phyloP scores from a whole-genome alignment of 2,113 vertebrate genomes.

The Leucopsar rothschildi region DNA sequence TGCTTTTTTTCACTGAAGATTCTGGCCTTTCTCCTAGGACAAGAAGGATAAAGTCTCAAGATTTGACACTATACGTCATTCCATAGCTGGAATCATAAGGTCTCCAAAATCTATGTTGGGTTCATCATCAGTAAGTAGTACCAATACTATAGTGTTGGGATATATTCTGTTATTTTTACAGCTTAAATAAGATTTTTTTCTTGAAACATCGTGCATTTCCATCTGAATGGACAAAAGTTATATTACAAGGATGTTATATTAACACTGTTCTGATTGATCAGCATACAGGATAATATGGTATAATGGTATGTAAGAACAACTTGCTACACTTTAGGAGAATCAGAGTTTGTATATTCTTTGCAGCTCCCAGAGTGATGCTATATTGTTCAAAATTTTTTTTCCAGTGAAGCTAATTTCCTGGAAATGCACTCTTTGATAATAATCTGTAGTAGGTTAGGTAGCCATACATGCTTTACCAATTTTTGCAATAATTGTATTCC shows the following conservation, averaged over 20 bases:
- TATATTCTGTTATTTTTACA: neutral
- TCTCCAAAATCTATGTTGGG: constrained; percentile 87
- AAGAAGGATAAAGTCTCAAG: constrained; percentile 92
- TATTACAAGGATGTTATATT: neutral
- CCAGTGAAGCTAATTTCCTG: neutral
- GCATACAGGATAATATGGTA: neutral
- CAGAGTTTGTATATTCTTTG: neutral
- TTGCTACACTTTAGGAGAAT: neutral
- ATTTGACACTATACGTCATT: constrained; percentile 93
- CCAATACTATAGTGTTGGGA: neutral
- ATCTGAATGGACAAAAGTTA: neutral
- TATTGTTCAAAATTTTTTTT: neutral
- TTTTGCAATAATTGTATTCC: neutral
- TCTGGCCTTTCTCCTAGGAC: constrained; percentile 75
- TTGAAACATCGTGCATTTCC: neutral
- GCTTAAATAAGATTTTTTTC: neutral
- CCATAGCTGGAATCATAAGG: constrained; percentile 93
- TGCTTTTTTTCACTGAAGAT: neutral
- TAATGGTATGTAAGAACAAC: neutral
- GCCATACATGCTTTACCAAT: neutral
- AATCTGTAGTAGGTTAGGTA: neutral
- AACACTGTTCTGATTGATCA: neutral
- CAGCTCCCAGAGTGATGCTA: neutral
- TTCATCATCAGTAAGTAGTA: constrained; percentile 87
- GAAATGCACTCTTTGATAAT: neutral